Conservation (phyloP, 2,797 vertebrate species). For the Acestrorhynchus altus region DNA sequence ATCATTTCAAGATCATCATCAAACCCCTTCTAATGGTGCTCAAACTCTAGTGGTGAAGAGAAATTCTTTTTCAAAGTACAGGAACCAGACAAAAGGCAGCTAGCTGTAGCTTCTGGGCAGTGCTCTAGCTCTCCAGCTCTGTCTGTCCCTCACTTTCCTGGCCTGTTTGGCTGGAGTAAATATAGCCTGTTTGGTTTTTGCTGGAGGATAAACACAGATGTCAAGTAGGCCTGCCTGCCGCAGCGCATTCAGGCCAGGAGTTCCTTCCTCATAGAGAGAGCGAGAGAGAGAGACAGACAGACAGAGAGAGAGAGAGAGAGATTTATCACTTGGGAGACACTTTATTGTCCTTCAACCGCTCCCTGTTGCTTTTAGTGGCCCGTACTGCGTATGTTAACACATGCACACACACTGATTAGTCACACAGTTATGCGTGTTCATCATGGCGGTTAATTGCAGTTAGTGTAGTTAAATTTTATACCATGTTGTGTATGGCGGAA, state of each 20-base stretch:
- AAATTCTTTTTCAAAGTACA: not conserved
- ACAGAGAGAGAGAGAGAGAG: conserved; percentile 1
- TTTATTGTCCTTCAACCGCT: conserved; percentile 37
- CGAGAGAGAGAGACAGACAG: not conserved
- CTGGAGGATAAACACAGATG: conserved; percentile 84
- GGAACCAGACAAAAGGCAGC: not conserved
- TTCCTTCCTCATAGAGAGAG: conserved; percentile 22
- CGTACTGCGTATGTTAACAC: not conserved
- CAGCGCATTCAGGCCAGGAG: conserved; percentile 63
- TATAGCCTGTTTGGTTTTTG: conserved; percentile 82
- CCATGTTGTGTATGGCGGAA: not conserved
- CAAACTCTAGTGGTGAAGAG: not conserved
- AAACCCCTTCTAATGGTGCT: not conserved
- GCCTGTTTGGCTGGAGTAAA: conserved; percentile 79
- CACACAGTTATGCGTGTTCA: not conserved
- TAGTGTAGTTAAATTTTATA: conserved; percentile 32
- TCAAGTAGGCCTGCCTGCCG: conserved; percentile 75
- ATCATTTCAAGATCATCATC: too few relatives aligned
- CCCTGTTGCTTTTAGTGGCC: conserved; percentile 15
- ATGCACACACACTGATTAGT: not conserved
- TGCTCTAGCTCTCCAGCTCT: not conserved
- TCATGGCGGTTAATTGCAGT: conserved; percentile 2
- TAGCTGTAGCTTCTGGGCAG: not conserved
- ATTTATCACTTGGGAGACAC: conserved; percentile 28
- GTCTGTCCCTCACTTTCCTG: conserved; percentile 37